Base-by-base conservation (phyloP, 2,888 invertebrate species). In the Opisthograptis luteolata region DNA sequence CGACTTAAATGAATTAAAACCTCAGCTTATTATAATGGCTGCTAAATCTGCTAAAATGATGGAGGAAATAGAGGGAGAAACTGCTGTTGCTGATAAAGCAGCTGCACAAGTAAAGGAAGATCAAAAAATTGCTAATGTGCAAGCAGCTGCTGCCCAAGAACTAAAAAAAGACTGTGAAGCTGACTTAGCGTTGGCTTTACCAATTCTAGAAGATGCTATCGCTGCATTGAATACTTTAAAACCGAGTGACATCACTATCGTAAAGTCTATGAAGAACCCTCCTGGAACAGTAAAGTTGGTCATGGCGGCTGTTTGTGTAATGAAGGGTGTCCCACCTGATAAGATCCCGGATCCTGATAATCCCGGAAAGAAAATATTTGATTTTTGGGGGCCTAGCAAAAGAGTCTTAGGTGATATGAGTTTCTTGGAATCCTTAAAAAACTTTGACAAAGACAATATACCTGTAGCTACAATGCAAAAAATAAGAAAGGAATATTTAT, bases 81-180 rank as follows among this genome's bases (percentile, higher is more conserved):
- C 95, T 3, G 85, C 87, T 5, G 93, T 94, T 46, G 97, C 97
- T 0, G 96, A 96, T 76, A 93, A 93, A 67, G 95, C 96, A 3
- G 95, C 96, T 0, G 92, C 93, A 39, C 91, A 95, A 67, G 97
- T 98, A 0, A 94, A 95, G 73, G 93, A 94, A 65, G 98, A 98
- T 73, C 98, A 98, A 88, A 94, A 95, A 73, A 93, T 95, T 6
- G 98, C 97, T 2, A 97, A 97, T 69, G 93, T 94, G 39, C 96
- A 98, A 86, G 98, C 98, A 0, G 95, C 95, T 22, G 94, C 94
- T 15, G 95, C 98, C 0, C 94, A 96, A 76, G 94, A 93, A 35
- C 86, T 98, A 17, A 97, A 97, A 83, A 92, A 92, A 60, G 98
- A 98, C 78, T 98, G 98, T 79, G 97, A 98, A 87, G 95, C 96